Evolutionary conservation across 2,797 vertebrate species (phyloP), one percentile per base, ranked within the genome.

Genomic region (Sebastes nivosus): DNA sequence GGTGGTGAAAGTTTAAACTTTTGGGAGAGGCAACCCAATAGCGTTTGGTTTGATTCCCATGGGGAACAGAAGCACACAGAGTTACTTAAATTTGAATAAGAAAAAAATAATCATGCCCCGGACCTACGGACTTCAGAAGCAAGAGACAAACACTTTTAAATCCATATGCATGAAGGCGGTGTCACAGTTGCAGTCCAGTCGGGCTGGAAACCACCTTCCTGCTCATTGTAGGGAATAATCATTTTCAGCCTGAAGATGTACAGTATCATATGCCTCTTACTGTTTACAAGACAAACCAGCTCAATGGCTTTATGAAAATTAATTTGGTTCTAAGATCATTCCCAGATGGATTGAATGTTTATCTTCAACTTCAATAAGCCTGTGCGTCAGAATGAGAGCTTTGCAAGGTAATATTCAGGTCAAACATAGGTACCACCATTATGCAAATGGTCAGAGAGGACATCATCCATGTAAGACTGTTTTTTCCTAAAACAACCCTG

Each of bases 401-500:
- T 60, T 34, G 9, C 30, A 3, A 61, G 61, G 70, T 76, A 70
- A 83, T 79, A 67, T 70, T 69, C 63, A 38, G 68, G 55, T 69
- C 64, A 55, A 73, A 81, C 79, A 81, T 65, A 82, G 82, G 82
- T 75, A 66, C 22, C 42, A 32, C 75, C 75, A 83, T 90, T 81
- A 91, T 90, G 89, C 70, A 84, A 88, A 91, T 87, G 50, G 13
- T 0, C 16, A 5, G 12, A 61, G 52, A 79, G 80, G 70, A 82
- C 46, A 55, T 87, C 77, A 79, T 80, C 79, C 42, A 52, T 50
- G 82, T 81, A 22, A 69, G 65, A 71, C 12, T 38, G 52, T 79
- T 79, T 77, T 79, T 73, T 52, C 10, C 36, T 67, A 54, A 85
- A 89, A 89, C 85, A 89, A 92, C 89, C 89, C 89, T 73, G n/a